These are phyloP conservation scores for Polyergus mexicanus DNA, from an alignment of 1,140 invertebrate genomes.

Conservation along the genomic window DNA sequence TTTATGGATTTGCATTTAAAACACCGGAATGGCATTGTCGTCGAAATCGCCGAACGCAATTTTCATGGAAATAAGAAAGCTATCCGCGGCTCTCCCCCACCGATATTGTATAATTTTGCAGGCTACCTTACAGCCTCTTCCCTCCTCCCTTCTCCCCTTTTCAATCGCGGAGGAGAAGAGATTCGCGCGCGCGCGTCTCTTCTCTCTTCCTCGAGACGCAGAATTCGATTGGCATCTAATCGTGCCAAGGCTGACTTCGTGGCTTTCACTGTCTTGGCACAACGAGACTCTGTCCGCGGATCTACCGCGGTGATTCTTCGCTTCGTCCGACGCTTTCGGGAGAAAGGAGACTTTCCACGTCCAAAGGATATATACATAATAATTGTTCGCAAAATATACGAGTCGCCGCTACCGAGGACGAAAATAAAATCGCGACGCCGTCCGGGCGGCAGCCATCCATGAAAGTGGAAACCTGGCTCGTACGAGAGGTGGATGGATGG, in stretches of 20 bases:
- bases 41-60: conserved; percentile 79
- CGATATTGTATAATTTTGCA: conserved; percentile 13
- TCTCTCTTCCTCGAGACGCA: not conserved
- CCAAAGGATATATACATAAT: not conserved
- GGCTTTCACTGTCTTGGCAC: conserved; percentile 71
- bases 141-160: not conserved
- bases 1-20: conserved; percentile 85
- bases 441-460: conserved; percentile 41
- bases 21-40: conserved; percentile 80
- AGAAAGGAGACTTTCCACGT: conserved; percentile 41
- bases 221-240: conserved; percentile 67
- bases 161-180: not conserved
- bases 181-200: not conserved
- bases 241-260: conserved; percentile 73
- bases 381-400: conserved; percentile 52
- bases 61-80: conserved; percentile 81
- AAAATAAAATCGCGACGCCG: conserved; percentile 55
- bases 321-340: conserved; percentile 27
- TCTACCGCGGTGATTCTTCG: not conserved
- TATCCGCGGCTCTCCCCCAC: conserved; percentile 21
- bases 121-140: not conserved
- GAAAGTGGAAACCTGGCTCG: conserved; percentile 52
- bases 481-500: conserved; percentile 38
- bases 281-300: conserved; percentile 34
- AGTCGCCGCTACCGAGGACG: conserved; percentile 40